These are phyloP conservation scores for Pseudochirops corinnae DNA, from an alignment of 2,797 vertebrate genomes.

Conservation along the genomic window DNA sequence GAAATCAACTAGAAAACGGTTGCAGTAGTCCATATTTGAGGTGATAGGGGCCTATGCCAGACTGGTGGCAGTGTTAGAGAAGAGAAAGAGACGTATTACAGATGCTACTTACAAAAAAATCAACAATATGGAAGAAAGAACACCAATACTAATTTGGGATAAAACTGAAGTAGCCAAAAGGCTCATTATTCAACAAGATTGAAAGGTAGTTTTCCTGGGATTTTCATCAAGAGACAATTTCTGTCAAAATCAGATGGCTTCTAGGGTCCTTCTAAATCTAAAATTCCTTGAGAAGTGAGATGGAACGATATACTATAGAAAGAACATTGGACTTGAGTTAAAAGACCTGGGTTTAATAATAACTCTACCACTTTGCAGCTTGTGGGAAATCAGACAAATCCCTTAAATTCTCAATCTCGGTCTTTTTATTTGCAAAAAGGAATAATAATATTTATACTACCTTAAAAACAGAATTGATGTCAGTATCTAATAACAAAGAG, in stretches of 20 bases:
- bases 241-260: not conserved
- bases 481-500: not conserved
- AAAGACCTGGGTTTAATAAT: not conserved
- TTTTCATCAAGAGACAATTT: not conserved
- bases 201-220: not conserved
- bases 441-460: too few species aligned
- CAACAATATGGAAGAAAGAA: conserved; percentile 42
- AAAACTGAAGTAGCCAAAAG: conserved; percentile 37
- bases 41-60: too few species aligned
- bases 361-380: not conserved
- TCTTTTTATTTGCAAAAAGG: not conserved
- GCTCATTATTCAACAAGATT: conserved; percentile 24
- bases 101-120: not conserved
- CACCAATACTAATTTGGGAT: not conserved
- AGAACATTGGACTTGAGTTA: not conserved
- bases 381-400: not conserved
- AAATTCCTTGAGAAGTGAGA: not conserved
- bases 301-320: not conserved
- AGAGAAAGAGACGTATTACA: too few species aligned
- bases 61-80: too few species aligned
- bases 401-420: not conserved
- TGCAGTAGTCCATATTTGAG: too few species aligned
- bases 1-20: too few species aligned
- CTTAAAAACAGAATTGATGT: not conserved
- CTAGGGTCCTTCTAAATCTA: not conserved